These are phyloP conservation scores for Mythimna loreyi DNA, from an alignment of 2,888 invertebrate species.

Conservation along the genomic window DNA sequence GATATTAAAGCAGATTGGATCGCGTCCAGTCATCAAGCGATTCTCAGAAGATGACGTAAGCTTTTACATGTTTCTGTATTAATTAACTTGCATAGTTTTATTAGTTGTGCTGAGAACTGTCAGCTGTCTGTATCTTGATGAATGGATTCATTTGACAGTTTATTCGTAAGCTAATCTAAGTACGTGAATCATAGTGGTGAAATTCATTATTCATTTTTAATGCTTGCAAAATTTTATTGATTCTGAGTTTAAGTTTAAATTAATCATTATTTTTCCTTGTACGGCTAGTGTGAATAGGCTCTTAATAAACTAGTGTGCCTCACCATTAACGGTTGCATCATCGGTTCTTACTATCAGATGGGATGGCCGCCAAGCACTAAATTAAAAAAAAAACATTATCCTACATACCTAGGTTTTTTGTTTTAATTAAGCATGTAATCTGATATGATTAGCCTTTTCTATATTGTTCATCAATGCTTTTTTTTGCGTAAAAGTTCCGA, in stretches of 20 bases:
- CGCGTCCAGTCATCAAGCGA: constrained; percentile 41
- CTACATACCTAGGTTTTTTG: too few relatives aligned
- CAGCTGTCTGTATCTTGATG: constrained; percentile 73
- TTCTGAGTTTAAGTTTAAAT: neutral
- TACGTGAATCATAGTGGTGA: constrained; percentile 60
- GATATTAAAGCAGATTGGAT: constrained; percentile 32
- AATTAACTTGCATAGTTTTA: constrained; percentile 69
- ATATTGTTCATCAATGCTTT: too few relatives aligned
- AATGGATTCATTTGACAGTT: constrained; percentile 74
- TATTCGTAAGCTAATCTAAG: constrained; percentile 62
- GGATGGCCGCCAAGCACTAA: too few relatives aligned
- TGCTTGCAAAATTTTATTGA: constrained; percentile 31
- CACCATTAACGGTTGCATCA: too few relatives aligned
- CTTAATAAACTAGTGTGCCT: too few relatives aligned
- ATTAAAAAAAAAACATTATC: too few relatives aligned
- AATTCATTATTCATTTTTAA: constrained; percentile 43
- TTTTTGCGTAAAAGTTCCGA: too few relatives aligned
- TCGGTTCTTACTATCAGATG: too few relatives aligned
- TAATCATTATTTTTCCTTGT: constrained; percentile 26
- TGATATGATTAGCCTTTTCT: too few relatives aligned
- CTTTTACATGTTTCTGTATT: constrained; percentile 66
- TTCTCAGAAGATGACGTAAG: constrained; percentile 54
- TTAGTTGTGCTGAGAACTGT: constrained; percentile 61
- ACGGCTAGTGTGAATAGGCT: too few relatives aligned
- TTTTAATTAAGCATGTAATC: too few relatives aligned